A percentile compares a stretch with the other conserved stretches of the same genome.
phyloP scores from a whole-genome alignment of 2,113 vertebrate genomes.

The Pomatostomus ruficeps region DNA sequence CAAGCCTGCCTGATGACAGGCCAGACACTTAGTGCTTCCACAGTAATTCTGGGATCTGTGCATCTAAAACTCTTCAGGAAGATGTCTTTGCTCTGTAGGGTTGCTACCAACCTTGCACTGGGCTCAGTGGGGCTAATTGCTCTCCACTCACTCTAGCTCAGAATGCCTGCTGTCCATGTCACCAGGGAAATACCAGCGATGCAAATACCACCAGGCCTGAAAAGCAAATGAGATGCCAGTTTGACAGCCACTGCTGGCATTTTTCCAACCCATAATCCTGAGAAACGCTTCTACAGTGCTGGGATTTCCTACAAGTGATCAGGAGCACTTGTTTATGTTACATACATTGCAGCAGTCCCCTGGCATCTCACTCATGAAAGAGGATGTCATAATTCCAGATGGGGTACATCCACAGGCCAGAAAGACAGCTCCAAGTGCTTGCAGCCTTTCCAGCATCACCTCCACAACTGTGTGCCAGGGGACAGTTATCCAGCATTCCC shows the following conservation, averaged over 20 bases:
- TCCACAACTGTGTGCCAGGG: background rate
- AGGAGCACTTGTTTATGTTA: background rate
- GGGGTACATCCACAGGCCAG: fast-evolving
- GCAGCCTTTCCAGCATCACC: background rate
- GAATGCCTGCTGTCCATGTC: background rate
- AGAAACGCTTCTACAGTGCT: background rate
- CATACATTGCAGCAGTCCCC: background rate
- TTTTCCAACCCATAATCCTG: background rate
- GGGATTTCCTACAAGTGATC: background rate
- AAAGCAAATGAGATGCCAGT: background rate
- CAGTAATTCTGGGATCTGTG: background rate
- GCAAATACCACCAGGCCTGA: background rate
- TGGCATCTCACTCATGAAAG: background rate
- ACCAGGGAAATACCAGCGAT: background rate
- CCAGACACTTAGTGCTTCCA: fast-evolving
- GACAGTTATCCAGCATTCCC: background rate
- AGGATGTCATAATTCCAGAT: background rate
- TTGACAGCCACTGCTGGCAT: background rate
- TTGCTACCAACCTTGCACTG: background rate
- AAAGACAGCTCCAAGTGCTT: background rate
- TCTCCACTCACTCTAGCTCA: background rate
- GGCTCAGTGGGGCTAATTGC: background rate
- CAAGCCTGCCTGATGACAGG: background rate
- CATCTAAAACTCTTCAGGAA: background rate
- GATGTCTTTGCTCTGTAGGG: background rate